Evolutionary conservation across 2,888 invertebrate genomes (phyloP), one percentile per base, ranked within the genome.

Genomic region (Cephalotes varians): DNA sequence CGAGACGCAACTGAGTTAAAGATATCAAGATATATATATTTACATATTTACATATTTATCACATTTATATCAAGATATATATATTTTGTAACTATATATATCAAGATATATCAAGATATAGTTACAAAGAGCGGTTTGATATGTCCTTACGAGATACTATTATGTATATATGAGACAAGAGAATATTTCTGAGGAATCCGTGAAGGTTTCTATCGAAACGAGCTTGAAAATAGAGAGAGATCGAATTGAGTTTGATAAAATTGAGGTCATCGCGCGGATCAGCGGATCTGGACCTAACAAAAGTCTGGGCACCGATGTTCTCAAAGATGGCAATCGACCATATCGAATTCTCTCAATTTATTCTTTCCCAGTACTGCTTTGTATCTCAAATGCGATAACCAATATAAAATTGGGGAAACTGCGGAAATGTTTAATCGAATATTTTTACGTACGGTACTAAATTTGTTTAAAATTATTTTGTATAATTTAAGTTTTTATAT

Each of bases 141-240:
- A 60, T n/a, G 9, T 73, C 15, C 49, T 37, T 54, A n/a, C 21
- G 49, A 80, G 74, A 73, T 47, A 73, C 73, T 60, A 80, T 74
- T 80, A 74, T 28, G n/a, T 73, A 25, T 28, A 15, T 25, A 12
- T 12, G n/a, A 58, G 47, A 72, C 72, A 60, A 60, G 73, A 49
- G 60, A 73, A 21, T 37, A 10, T 49, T 49, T 37, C 37, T 18
- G 28, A 47, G 44, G 28, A 44, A 60, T 37, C 0, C 74, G 12
- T 25, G 15, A 60, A 73, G 28, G 12, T 21, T 51, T 47, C 60
- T 80, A 51, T 44, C 44, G 54, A 56, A 69, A 69, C 40, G 31
- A 67, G 44, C 56, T 69, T 31, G 54, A 28, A 77, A 69, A 31
- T 44, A 44, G 40, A 69, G 31, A 44, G 40, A 69, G 31, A 69